A percentile compares a stretch with the other conserved stretches of the same genome.
Evolutionary conservation across 2,113 vertebrate genomes (phyloP).

Genomic region (Otus sunia): DNA sequence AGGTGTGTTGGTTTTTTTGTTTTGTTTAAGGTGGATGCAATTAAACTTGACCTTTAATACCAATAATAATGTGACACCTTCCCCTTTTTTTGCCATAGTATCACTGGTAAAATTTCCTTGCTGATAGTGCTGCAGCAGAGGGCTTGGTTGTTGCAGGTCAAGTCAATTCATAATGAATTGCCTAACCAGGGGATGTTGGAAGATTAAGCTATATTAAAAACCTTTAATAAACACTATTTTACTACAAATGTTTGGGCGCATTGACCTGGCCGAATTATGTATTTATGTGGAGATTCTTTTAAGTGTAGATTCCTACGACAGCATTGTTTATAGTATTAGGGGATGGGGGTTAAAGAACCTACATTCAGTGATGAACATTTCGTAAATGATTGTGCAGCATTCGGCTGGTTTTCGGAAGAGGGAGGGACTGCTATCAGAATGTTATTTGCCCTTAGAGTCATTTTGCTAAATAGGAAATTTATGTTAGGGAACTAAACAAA

Average conservation of each 20-base stretch:
- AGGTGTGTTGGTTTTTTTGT: neutral
- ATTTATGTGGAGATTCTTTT: neutral
- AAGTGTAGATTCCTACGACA: neutral
- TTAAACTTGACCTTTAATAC: constrained; percentile 62
- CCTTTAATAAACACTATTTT: neutral
- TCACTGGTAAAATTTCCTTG: neutral
- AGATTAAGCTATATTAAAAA: constrained; percentile 35
- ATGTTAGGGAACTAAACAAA: constrained; percentile 49
- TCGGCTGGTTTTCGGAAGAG: constrained; percentile 39
- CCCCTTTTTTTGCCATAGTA: constrained; percentile 32
- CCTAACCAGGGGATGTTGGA: neutral
- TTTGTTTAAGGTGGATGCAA: neutral
- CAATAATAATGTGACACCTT: constrained; percentile 30
- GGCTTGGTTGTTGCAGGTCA: constrained; percentile 68
- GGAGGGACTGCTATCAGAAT: constrained; percentile 51
- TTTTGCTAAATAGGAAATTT: constrained; percentile 1
- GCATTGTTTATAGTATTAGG: constrained; percentile 23
- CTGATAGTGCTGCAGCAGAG: constrained; percentile 56
- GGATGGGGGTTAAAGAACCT: neutral
- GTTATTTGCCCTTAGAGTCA: neutral
- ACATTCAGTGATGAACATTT: constrained; percentile 32
- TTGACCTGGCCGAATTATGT: constrained; percentile 8
- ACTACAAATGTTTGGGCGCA: neutral
- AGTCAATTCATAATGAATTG: constrained; percentile 63
- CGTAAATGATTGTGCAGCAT: constrained; percentile 65